A percentile compares a stretch with the other conserved stretches of the same genome.
Conservation (phyloP, 2,113 vertebrate species). For the Myocastor coypus region DNA sequence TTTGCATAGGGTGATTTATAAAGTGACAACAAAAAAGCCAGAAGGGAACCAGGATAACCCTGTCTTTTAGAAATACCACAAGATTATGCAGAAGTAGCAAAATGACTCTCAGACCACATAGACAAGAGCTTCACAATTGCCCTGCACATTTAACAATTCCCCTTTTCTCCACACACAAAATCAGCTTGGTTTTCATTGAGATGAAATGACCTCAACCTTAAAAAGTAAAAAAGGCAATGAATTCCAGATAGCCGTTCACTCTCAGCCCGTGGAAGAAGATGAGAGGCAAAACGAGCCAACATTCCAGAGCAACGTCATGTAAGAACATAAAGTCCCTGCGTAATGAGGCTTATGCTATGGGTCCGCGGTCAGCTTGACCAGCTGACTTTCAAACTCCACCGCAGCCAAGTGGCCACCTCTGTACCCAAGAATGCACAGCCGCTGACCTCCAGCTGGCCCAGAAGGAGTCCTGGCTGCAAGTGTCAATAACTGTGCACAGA, state of each 20-base stretch:
- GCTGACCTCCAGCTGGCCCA: not conserved
- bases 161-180: not conserved
- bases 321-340: not conserved
- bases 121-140: not conserved
- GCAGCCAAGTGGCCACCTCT: not conserved
- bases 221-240: not conserved
- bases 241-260: slow-evolving; percentile 28
- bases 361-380: slow-evolving; percentile 7
- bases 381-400: slow-evolving; percentile 27
- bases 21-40: not conserved
- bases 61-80: not conserved
- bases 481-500: not conserved
- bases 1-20: not conserved
- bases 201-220: slow-evolving; percentile 5
- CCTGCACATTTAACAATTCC: not conserved
- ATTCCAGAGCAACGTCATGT: not conserved
- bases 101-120: not conserved
- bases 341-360: slow-evolving; percentile 20
- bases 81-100: not conserved
- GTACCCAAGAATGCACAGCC: not conserved
- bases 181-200: not conserved
- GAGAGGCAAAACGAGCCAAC: not conserved
- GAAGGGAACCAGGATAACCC: not conserved
- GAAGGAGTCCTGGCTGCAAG: not conserved
- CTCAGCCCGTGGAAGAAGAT: not conserved